Conservation (phyloP, 2,888 invertebrate species). For the Drosophila nigritarsus region DNA sequence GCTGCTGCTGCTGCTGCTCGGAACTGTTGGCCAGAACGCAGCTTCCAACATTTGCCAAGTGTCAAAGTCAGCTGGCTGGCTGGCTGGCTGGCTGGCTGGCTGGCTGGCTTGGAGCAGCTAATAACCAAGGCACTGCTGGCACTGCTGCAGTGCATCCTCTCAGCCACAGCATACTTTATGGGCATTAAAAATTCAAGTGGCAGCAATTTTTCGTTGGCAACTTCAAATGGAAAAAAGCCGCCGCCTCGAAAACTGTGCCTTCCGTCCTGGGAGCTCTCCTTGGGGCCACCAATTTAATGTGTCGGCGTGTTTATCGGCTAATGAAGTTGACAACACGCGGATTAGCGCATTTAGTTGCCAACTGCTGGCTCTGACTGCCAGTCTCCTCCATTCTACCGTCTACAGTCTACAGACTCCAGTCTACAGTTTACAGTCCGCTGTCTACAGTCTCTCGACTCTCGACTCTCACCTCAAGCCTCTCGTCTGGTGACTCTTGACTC, state of each 20-base stretch:
- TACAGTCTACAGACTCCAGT: background rate
- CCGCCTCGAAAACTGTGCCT: constrained; percentile 58
- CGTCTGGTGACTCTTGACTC: constrained; percentile 13
- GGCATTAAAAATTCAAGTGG: constrained; percentile 84
- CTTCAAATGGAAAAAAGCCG: constrained; percentile 76
- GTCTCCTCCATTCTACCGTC: constrained; percentile 2
- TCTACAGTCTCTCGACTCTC: constrained; percentile 2
- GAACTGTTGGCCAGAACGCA: constrained; percentile 16
- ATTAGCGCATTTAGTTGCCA: constrained; percentile 84
- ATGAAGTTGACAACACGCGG: constrained; percentile 86
- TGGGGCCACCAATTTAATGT: constrained; percentile 81
- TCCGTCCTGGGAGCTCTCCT: constrained; percentile 22
- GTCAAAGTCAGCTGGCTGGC: constrained; percentile 70
- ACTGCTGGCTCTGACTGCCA: constrained; percentile 48
- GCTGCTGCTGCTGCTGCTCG: constrained; percentile 23
- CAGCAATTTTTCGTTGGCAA: constrained; percentile 84
- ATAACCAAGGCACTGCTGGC: constrained; percentile 42
- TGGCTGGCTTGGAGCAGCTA: constrained; percentile 47
- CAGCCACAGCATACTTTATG: constrained; percentile 81
- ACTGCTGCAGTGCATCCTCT: constrained; percentile 60
- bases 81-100: background rate
- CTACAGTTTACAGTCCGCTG: constrained; percentile 9
- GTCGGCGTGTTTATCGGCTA: constrained; percentile 85
- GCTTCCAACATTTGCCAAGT: constrained; percentile 63
- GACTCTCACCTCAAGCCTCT: constrained; percentile 2